Percentiles rank a stretch among this genome's conserved stretches.
Evolutionary conservation across 2,888 invertebrate genomes (phyloP).

Genomic region (Sphinx pinastri): DNA sequence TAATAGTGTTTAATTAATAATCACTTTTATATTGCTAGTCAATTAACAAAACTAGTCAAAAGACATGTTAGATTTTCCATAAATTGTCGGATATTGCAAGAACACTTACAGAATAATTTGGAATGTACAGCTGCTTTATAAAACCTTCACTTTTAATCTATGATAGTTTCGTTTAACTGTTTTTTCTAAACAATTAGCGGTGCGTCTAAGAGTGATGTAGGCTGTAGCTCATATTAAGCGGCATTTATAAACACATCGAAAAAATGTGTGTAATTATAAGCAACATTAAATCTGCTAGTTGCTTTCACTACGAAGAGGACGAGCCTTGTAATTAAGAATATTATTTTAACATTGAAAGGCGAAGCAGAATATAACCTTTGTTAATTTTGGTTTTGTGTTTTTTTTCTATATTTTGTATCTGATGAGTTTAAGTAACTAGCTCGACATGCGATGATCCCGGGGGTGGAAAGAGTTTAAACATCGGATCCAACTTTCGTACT

Average conservation of each 20-base stretch:
- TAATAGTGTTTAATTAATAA: too few relatives aligned
- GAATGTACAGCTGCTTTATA: not conserved
- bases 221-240: not conserved
- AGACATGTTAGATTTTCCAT: too few relatives aligned
- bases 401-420: too few relatives aligned
- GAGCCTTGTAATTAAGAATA: slow-evolving; percentile 18
- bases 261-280: slow-evolving; percentile 15
- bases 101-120: not conserved
- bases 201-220: slow-evolving; percentile 1
- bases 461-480: too few relatives aligned
- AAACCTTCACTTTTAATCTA: slow-evolving; percentile 7
- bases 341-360: slow-evolving; percentile 1
- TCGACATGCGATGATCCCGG: too few relatives aligned
- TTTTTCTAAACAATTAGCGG: slow-evolving; percentile 17
- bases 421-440: too few relatives aligned
- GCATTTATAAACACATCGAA: slow-evolving; percentile 1
- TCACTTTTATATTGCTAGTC: too few relatives aligned
- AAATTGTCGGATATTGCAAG: not conserved
- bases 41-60: too few relatives aligned
- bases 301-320: not conserved
- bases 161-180: slow-evolving; percentile 1
- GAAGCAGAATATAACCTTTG: not conserved
- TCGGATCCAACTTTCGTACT: too few relatives aligned
- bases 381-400: too few relatives aligned
- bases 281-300: slow-evolving; percentile 17